A percentile compares a stretch with the other conserved stretches of the same genome.
Conservation (phyloP, 2,888 invertebrate species). For the Pollenia amentaria region DNA sequence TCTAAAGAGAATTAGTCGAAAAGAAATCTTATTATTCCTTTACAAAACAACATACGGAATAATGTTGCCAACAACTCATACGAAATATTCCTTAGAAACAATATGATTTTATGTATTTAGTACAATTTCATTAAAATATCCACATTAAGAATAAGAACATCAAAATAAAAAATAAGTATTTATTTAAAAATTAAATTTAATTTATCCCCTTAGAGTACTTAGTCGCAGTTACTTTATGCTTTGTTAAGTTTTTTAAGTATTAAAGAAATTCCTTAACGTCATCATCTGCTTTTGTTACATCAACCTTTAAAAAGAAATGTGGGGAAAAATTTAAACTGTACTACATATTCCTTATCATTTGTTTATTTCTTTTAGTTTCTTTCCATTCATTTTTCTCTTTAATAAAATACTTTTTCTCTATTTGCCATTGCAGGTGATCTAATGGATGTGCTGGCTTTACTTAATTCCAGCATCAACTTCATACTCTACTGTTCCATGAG, state of each 20-base stretch:
- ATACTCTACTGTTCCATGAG: constrained; percentile 97
- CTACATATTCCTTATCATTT: neutral
- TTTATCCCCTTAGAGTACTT: constrained; percentile 9
- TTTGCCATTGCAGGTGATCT: constrained; percentile 87
- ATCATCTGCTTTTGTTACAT: neutral
- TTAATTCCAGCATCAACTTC: constrained; percentile 96
- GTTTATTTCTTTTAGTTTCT: neutral
- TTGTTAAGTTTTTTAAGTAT: neutral
- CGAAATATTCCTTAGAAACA: constrained; percentile 21
- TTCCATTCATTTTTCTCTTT: neutral
- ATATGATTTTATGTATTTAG: constrained; percentile 8
- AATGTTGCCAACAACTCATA: neutral
- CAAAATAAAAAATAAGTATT: neutral
- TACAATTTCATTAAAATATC: neutral
- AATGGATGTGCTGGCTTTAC: constrained; percentile 93
- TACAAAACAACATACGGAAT: neutral
- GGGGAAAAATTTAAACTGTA: neutral
- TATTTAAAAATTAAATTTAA: neutral
- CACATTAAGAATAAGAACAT: neutral
- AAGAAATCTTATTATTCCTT: neutral
- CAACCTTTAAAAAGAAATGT: neutral
- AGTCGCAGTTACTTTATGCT: neutral
- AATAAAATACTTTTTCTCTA: constrained; percentile 2
- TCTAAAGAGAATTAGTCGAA: neutral
- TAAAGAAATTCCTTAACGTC: too few relatives aligned